Evolutionary conservation across 2,888 invertebrate species (phyloP).

Genomic region (Habrosyne pyritoides): DNA sequence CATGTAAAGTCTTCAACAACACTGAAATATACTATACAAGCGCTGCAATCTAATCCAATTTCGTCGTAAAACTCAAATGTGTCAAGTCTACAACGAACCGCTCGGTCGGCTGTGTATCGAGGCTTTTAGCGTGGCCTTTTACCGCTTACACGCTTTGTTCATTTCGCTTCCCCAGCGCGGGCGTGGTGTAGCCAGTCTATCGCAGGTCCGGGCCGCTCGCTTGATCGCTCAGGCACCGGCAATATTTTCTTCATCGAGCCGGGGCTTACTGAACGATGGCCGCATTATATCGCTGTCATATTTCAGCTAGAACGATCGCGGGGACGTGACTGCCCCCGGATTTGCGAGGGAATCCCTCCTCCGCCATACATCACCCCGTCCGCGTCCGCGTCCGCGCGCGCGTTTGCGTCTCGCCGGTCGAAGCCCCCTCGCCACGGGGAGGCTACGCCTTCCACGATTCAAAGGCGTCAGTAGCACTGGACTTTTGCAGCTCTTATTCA

Average conservation of each 20-base stretch:
- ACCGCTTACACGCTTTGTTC: constrained; percentile 2
- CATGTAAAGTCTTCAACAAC: not conserved
- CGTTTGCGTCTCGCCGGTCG: constrained; percentile 27
- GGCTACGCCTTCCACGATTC: constrained; percentile 34
- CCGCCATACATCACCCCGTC: constrained; percentile 40
- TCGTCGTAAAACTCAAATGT: constrained; percentile 1
- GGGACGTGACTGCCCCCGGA: constrained; percentile 63
- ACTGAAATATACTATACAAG: not conserved
- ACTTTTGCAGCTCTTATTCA: constrained; percentile 47
- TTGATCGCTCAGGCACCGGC: constrained; percentile 61
- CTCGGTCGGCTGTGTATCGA: constrained; percentile 31
- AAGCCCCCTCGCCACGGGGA: constrained; percentile 22
- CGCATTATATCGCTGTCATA: constrained; percentile 72
- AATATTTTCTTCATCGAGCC: constrained; percentile 73
- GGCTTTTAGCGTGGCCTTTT: constrained; percentile 27
- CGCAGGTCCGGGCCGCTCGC: constrained; percentile 22
- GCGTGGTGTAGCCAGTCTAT: constrained; percentile 27
- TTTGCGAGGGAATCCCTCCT: constrained; percentile 33
- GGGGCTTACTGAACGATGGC: constrained; percentile 68
- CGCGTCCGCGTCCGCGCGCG: constrained; percentile 15
- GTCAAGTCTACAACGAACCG: constrained; percentile 19
- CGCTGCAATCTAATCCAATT: not conserved
- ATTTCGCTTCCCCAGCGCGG: not conserved
- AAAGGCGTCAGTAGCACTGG: constrained; percentile 60
- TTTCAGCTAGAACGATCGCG: constrained; percentile 69